Percentiles rank a stretch among this genome's conserved stretches.
phyloP scores from a whole-genome alignment of 2,113 vertebrate genomes.

The Ictalurus punctatus region DNA sequence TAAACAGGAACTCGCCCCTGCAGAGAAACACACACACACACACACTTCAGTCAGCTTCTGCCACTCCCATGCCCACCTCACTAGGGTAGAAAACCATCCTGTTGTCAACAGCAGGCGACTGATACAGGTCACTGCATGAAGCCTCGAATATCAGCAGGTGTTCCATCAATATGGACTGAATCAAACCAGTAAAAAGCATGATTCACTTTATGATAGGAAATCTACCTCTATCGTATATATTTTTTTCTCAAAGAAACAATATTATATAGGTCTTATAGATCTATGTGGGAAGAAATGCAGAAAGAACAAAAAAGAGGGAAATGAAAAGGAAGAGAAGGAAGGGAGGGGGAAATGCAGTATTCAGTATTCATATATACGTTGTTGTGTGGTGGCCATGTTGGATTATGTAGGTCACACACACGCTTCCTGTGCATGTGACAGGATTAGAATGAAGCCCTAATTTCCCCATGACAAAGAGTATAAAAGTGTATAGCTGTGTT shows the following conservation, averaged over 20 bases:
- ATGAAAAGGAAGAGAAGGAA: neutral
- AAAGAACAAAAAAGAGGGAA: neutral
- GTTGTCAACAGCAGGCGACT: conserved; percentile 14
- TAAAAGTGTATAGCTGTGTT: neutral
- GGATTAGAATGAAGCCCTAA: neutral
- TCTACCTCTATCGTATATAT: neutral
- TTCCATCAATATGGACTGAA: neutral
- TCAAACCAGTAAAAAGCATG: neutral
- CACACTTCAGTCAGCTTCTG: conserved; percentile 29
- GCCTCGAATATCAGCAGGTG: neutral
- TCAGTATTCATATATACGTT: conserved; percentile 19
- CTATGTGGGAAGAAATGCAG: neutral
- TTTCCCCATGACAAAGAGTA: neutral
- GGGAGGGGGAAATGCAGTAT: neutral
- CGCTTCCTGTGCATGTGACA: conserved; percentile 8
- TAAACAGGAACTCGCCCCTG: conserved; percentile 37
- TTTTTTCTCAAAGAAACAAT: neutral
- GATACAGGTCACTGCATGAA: neutral
- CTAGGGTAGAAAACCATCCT: conserved; percentile 5
- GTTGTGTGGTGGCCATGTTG: conserved; percentile 48
- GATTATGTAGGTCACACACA: conserved; percentile 57
- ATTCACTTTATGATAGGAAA: neutral
- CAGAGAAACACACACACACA: conserved; percentile 46
- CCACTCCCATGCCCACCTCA: neutral
- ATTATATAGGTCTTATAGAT: neutral